Conservation (phyloP, 2,113 vertebrate species). For the Bujurquina vittata region DNA sequence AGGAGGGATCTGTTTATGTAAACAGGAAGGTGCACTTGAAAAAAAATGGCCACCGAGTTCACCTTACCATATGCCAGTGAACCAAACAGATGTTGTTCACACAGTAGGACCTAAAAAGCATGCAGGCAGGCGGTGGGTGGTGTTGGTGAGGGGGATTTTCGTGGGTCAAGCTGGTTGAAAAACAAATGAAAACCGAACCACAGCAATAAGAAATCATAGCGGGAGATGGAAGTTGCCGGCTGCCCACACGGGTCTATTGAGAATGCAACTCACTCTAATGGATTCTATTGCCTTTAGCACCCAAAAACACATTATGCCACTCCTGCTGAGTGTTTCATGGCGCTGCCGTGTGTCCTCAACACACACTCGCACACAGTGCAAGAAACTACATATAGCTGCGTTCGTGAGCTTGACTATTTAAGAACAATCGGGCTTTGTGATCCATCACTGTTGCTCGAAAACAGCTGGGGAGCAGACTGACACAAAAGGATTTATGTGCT, state of each 20-base stretch:
- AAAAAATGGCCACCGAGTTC: neutral
- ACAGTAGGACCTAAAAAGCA: constrained; percentile 5
- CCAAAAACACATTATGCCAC: constrained; percentile 22
- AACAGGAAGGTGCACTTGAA: constrained; percentile 12
- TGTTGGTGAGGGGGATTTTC: neutral
- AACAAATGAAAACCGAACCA: constrained; percentile 38
- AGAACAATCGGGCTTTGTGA: constrained; percentile 50
- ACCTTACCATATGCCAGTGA: constrained; percentile 5
- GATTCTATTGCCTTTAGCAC: constrained; percentile 20
- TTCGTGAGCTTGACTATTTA: neutral
- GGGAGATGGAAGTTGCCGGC: constrained; percentile 9
- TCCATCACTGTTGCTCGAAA: neutral
- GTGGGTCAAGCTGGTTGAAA: constrained; percentile 20
- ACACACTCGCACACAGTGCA: neutral
- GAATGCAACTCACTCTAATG: constrained; percentile 15
- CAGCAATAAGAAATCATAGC: neutral
- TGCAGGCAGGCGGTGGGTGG: constrained; percentile 24
- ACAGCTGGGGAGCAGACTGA: neutral
- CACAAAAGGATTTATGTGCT: constrained; percentile 50
- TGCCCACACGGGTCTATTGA: constrained; percentile 43
- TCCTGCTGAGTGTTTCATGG: constrained; percentile 6
- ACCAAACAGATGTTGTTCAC: constrained; percentile 36
- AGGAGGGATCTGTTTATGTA: constrained; percentile 35
- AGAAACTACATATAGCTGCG: constrained; percentile 30
- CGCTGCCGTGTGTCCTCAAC: neutral